These are phyloP conservation scores for Dusona sp. DNA, from an alignment of 2,888 invertebrate genomes.

Conservation along the genomic window DNA sequence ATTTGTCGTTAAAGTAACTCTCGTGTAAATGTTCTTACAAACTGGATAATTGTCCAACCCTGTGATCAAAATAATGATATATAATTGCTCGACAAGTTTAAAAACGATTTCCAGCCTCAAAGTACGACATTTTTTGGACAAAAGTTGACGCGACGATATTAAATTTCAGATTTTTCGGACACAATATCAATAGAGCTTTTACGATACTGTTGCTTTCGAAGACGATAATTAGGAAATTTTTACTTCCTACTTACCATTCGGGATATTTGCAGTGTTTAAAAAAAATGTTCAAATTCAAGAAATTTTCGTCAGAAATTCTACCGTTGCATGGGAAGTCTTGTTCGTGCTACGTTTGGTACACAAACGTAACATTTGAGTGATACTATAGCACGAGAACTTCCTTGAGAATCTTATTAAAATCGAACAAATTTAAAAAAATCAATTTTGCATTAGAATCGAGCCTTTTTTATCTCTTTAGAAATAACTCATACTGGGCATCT, in stretches of 20 bases:
- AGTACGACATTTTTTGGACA: not conserved
- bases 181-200: too few species aligned
- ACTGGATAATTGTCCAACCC: not conserved
- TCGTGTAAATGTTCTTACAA: not conserved
- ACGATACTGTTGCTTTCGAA: not conserved
- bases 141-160: not conserved
- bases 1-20: not conserved
- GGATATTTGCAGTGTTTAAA: not conserved
- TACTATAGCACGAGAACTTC: not conserved
- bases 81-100: too few species aligned
- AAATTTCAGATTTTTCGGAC: not conserved
- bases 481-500: not conserved
- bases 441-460: not conserved
- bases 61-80: too few species aligned
- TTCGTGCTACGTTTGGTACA: not conserved
- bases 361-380: not conserved
- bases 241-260: not conserved
- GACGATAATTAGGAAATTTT: too few species aligned
- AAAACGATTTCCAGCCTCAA: not conserved
- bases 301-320: not conserved
- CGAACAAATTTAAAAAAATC: not conserved
- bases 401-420: not conserved
- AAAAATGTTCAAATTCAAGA: not conserved
- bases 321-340: too few species aligned
- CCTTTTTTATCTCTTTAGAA: not conserved